Base-by-base conservation (phyloP, 2,797 vertebrate genomes). In the Coilia nasus region DNA sequence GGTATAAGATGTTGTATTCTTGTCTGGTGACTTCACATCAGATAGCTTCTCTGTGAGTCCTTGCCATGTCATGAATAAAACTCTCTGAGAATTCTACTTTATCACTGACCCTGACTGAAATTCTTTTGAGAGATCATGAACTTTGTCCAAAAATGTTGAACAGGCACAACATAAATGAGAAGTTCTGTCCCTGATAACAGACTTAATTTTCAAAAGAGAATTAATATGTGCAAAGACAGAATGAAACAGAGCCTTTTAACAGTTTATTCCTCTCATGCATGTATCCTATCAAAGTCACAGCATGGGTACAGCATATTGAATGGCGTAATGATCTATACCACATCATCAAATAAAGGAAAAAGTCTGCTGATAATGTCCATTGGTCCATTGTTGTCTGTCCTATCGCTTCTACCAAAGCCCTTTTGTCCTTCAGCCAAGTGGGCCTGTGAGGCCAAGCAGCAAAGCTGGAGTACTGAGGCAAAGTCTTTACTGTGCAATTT, bases 351-450 rank as follows among this genome's bases (percentile, higher is more conserved):
- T 71, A 10, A 25, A 71, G 11, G 14, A 31, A 35, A 71, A 14
- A 35, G 25, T 71, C 17, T 71, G 4, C 31, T 78, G 6, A 75
- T 28, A 78, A 35, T 78, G 35, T 44, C 71, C 71, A 78, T 78
- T 78, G 71, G 71, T 78, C 71, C 35, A 44, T 71, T 71, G 50
- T 54, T 54, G 64, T 71, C 60, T 23, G n/a, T 28, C 28, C 28
- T 78, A 44, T 44, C 15, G 35, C 71, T 41, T 41, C 19, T 35
- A 21, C 71, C 35, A 78, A 21, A 78, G 71, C 31, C 31, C 35
- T 21, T 44, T 78, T 44, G 6, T 78, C 17, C 2, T 35, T 9
- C 5, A 19, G 6, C 35, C 71, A 78, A 71, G 35, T 19, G 11
- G 2, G n/a, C 1, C 31, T 44, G 21, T 44, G 17, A 35, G 71